Percentiles rank a stretch among this genome's conserved stretches.
These are phyloP conservation scores for Ceyx erithaca DNA, from an alignment of 2,797 vertebrate species.

Conservation along the genomic window DNA sequence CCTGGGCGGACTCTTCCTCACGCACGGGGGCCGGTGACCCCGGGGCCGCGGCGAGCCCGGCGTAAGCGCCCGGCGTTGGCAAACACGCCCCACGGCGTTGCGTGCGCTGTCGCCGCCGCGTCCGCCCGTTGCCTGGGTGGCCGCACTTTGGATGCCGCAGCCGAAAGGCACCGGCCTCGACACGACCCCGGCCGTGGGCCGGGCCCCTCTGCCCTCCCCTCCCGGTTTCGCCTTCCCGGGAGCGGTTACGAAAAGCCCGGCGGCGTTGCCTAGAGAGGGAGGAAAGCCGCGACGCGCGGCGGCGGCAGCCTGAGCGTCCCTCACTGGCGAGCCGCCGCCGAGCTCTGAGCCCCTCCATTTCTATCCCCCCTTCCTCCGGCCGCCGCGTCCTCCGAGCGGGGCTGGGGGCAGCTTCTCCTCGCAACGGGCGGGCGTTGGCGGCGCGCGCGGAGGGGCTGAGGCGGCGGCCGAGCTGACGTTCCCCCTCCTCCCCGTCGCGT, in stretches of 20 bases:
- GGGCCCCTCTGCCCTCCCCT: neutral
- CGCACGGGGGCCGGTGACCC: neutral
- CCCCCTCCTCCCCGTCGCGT: neutral
- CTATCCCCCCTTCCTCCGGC: neutral
- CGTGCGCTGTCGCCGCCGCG: neutral
- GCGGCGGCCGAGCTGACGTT: neutral
- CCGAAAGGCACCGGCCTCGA: conserved; percentile 23
- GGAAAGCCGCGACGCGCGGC: neutral
- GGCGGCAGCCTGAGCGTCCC: neutral
- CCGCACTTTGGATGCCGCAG: conserved; percentile 6
- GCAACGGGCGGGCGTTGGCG: neutral
- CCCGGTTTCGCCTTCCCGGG: neutral
- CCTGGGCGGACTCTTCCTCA: neutral
- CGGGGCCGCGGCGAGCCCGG: neutral
- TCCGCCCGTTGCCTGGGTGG: conserved; percentile 26
- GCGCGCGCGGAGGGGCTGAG: neutral
- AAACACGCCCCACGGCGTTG: neutral
- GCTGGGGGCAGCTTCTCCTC: neutral
- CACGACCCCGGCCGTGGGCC: neutral
- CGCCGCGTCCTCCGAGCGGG: neutral
- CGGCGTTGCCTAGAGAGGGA: neutral
- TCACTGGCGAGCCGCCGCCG: neutral
- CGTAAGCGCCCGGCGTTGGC: neutral
- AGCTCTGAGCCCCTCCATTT: neutral
- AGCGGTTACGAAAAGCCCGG: neutral